Conservation (phyloP, 2,888 invertebrate species). For the Papilio elwesi region DNA sequence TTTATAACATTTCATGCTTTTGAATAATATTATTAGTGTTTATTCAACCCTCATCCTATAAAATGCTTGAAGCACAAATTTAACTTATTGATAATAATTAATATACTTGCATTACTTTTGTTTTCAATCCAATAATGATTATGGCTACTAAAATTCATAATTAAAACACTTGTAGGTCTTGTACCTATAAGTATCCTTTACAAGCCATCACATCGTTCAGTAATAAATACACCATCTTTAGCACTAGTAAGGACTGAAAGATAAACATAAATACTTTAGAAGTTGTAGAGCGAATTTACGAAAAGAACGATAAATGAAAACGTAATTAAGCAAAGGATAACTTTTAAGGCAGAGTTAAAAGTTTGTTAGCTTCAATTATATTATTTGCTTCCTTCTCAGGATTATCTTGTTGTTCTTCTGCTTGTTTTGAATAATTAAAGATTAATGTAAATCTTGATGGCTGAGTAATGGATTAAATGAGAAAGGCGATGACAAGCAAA, state of each 20-base stretch:
- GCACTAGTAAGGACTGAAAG: background rate
- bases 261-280: conserved; percentile 7
- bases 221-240: too few species aligned
- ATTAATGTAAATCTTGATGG: conserved; percentile 41
- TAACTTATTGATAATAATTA: too few species aligned
- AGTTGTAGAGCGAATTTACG: conserved; percentile 56
- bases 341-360: conserved; percentile 74
- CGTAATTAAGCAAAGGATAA: conserved; percentile 78
- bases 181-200: background rate
- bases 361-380: conserved; percentile 66
- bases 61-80: too few species aligned
- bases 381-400: conserved; percentile 70
- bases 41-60: background rate
- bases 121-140: too few species aligned
- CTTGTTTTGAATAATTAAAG: conserved; percentile 55
- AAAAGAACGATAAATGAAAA: conserved; percentile 78
- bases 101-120: too few species aligned
- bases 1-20: background rate
- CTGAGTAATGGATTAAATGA: conserved; percentile 21
- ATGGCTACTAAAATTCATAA: too few species aligned
- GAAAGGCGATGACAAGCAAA: conserved; percentile 6
- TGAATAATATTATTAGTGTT: background rate
- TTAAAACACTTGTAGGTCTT: background rate
- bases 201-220: too few species aligned
- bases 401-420: conserved; percentile 69